These are phyloP conservation scores for Trichosurus vulpecula DNA, from an alignment of 2,797 vertebrate genomes.

Conservation along the genomic window DNA sequence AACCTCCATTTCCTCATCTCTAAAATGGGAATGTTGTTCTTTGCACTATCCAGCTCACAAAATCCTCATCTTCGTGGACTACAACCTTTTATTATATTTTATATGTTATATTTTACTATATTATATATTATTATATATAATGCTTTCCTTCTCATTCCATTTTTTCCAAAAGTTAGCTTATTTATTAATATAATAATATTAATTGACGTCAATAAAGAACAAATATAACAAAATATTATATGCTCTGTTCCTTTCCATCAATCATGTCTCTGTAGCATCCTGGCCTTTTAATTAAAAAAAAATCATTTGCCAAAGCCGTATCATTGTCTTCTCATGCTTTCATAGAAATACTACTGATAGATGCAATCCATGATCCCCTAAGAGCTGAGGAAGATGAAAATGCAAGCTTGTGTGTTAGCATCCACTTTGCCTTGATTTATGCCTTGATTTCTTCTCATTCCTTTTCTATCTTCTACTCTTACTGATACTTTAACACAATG, in stretches of 20 bases:
- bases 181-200: no score
- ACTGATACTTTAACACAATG: neutral
- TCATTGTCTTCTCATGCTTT: neutral
- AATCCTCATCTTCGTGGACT: no score
- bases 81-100: neutral
- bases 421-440: no score
- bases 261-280: neutral
- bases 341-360: neutral
- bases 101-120: no score
- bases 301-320: neutral
- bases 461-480: neutral
- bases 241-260: neutral
- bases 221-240: neutral
- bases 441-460: neutral
- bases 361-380: neutral
- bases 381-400: neutral
- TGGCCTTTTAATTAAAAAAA: neutral
- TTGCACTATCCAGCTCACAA: no score
- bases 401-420: neutral
- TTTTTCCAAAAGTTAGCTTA: constrained; percentile 2
- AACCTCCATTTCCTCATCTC: no score
- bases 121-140: no score
- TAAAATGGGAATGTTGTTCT: neutral
- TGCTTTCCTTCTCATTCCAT: constrained; percentile 1
- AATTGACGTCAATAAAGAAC: neutral